Evolutionary conservation across 2,113 vertebrate genomes (phyloP), one percentile per base, ranked within the genome.

Genomic region (Osmerus mordax): DNA sequence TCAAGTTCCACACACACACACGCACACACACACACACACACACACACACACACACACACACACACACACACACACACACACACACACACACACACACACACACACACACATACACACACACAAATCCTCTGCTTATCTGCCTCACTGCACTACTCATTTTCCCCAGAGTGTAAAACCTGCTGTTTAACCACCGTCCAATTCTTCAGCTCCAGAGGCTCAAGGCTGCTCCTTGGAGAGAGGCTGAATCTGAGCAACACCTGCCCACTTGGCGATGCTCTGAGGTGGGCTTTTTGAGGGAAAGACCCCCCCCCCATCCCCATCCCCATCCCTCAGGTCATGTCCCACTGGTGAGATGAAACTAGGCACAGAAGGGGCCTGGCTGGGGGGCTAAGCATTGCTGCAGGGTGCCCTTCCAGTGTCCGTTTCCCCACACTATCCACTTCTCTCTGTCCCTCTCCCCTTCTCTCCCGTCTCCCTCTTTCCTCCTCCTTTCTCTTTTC

Each of bases 301-400:
- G 13, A 4, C 29, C 67, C 56, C 59, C 53, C 56, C 77, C 36
- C 41, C 36, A 1, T 59, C 62, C 23, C 28, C 63, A 51, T 0
- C 55, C 79, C 74, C 67, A 78, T 74, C 12, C 41, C 41, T 47
- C 41, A 47, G 41, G 41, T 47, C 9, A 12, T 11, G 41, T 47
- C 9, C 41, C 41, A 47, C 7, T 47, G 9, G 41, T 47, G 7
- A 12, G 41, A 47, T 47, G 67, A 67, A 65, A 68, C 32, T 0
- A 32, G 69, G 65, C 65, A 25, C 67, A 69, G 69, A 60, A 63
- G 70, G 66, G 65, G 71, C 73, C 74, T 81, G 11, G 73, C 73
- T 70, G 65, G 67, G 54, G 70, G 83, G 80, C 78, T 47, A 83
- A 85, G 85, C 77, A 82, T 73, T 60, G 73, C 84, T 71, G 72